Evolutionary conservation across 2,888 invertebrate species (phyloP).

Genomic region (Pachycephus smyrnensis): DNA sequence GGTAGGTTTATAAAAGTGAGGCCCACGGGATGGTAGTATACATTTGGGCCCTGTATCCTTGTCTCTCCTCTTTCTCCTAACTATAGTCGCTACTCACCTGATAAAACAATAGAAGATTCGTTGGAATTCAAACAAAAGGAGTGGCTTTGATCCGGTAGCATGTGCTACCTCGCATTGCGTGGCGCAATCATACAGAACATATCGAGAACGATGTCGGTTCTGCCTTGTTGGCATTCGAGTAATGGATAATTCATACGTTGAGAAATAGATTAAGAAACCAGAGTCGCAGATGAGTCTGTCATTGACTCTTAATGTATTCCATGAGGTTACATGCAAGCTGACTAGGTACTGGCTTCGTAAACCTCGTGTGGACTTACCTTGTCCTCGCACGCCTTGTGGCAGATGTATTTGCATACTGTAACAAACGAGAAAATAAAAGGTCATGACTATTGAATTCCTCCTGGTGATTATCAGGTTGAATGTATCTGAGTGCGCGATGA

Average conservation of each 20-base stretch:
- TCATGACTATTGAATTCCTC: conserved; percentile 1
- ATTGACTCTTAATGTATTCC: background rate
- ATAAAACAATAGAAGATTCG: conserved; percentile 17
- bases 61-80: background rate
- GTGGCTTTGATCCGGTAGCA: conserved; percentile 21
- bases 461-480: background rate
- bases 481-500: background rate
- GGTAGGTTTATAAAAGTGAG: background rate
- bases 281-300: background rate
- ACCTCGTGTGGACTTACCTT: conserved; percentile 72
- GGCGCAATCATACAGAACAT: background rate
- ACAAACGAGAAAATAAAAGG: conserved; percentile 63
- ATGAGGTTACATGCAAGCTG: background rate
- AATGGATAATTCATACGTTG: background rate
- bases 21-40: background rate
- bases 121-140: conserved; percentile 22
- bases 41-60: background rate
- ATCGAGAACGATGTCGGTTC: background rate
- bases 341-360: background rate
- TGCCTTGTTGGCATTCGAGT: background rate
- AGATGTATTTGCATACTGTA: conserved; percentile 86
- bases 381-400: conserved; percentile 82
- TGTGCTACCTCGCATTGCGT: conserved; percentile 7
- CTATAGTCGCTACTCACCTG: background rate
- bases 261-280: background rate